Base-by-base conservation (phyloP, 2,113 vertebrate genomes). In the Labrus mixtus region DNA sequence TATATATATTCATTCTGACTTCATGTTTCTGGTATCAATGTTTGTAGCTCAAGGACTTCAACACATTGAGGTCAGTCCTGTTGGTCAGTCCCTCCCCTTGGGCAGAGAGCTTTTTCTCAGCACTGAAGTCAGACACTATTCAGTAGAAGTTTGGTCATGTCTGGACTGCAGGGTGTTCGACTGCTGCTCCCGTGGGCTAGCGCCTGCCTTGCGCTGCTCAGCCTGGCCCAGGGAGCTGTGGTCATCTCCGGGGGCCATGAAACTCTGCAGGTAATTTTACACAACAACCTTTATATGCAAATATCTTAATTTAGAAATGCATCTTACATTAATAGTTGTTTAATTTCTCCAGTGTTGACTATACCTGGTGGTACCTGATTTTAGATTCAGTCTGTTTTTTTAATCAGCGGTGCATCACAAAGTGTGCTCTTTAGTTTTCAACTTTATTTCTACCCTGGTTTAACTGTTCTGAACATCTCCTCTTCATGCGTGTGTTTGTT, bases 131-230 rank as follows among this genome's bases (percentile, higher is more conserved):
- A 85, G 73, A 6, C 55, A 82, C 83, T 84, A 64, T 86, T 90
- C 41, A 82, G 79, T 83, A 33, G 58, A 74, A 20, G 48, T 87
- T 88, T 72, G 65, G 78, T 92, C 87, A 95, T 95, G 93, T 90
- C 90, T 89, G 85, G 80, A 76, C 62, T 79, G 19, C 55, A 73
- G 81, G 64, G 82, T 73, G 68, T 87, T 78, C 22, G 58, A 19
- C 66, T 90, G 60, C 71, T 91, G 86, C 85, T 93, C 79, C 82
- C 91, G 20, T 88, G 81, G 83, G 72, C 81, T 77, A 87, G 73
- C 6, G 73, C 78, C 73, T 81, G 80, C 76, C 29, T 89, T 39
- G 64, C 67, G 76, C 60, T 84, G 37, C 56, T 70, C 25, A 29
- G 76, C 51, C 76, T 58, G 25, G 71, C 51, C 22, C 59, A 12